Percentiles rank a stretch among this genome's conserved stretches.
phyloP scores from a whole-genome alignment of 2,888 invertebrate genomes.

The Agonopterix alstromeriana region DNA sequence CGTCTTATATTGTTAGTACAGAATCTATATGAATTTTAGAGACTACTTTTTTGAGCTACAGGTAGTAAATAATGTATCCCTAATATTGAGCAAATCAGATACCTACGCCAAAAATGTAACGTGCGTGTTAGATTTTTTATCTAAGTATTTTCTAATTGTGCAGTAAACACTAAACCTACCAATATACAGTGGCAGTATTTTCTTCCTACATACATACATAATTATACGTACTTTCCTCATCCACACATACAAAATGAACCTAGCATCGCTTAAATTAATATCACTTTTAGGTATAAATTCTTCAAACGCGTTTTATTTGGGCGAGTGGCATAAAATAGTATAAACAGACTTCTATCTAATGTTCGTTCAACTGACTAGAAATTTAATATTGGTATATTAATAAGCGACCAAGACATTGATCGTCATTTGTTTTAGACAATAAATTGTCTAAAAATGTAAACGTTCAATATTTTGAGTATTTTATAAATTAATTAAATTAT shows the following conservation, averaged over 20 bases:
- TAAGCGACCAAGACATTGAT: too few species aligned
- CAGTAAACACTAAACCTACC: conserved; percentile 31
- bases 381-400: too few species aligned
- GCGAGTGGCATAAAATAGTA: not conserved
- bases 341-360: too few species aligned
- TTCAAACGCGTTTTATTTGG: conserved; percentile 18
- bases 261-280: conserved; percentile 71
- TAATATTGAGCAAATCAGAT: conserved; percentile 54
- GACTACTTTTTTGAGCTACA: too few species aligned
- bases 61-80: too few species aligned
- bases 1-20: too few species aligned
- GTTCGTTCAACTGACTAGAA: too few species aligned
- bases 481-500: too few species aligned
- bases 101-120: conserved; percentile 17
- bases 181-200: conserved; percentile 41
- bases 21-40: not conserved
- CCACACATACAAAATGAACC: conserved; percentile 60
- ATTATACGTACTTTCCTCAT: conserved; percentile 15
- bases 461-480: conserved; percentile 4
- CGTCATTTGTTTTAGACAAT: too few species aligned
- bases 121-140: conserved; percentile 22
- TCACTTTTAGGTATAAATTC: conserved; percentile 63
- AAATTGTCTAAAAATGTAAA: conserved; percentile 15
- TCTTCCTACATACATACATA: conserved; percentile 24
- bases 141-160: conserved; percentile 21